These are phyloP conservation scores for Myotis myotis DNA, from an alignment of 2,797 vertebrate genomes.

Conservation along the genomic window DNA sequence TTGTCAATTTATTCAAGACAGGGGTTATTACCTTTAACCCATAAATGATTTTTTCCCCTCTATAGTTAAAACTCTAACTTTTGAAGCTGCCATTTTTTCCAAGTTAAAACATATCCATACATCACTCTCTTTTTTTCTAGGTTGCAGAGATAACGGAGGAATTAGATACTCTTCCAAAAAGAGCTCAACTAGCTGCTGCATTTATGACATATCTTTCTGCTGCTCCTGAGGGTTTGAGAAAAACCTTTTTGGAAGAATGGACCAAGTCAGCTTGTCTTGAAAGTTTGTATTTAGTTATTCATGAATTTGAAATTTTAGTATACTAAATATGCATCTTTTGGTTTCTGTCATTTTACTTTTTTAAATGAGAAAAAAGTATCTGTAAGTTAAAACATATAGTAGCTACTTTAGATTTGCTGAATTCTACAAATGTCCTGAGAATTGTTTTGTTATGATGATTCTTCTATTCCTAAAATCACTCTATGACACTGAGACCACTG, in stretches of 20 bases:
- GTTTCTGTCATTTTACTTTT: not conserved
- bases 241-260: conserved; percentile 92
- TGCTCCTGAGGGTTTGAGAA: conserved; percentile 92
- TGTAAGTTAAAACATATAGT: not conserved
- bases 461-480: not conserved
- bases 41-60: not conserved
- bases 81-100: not conserved
- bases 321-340: not conserved
- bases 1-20: not conserved
- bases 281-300: conserved; percentile 85
- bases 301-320: conserved; percentile 3
- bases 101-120: not conserved
- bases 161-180: conserved; percentile 91
- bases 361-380: not conserved
- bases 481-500: not conserved
- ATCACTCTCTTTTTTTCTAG: conserved; percentile 78
- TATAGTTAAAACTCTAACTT: not conserved
- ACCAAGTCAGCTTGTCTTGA: conserved; percentile 91
- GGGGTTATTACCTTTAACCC: not conserved
- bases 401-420: not conserved
- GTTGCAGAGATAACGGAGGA: conserved; percentile 95
- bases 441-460: not conserved
- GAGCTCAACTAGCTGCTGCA: conserved; percentile 93
- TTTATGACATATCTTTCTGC: conserved; percentile 97
- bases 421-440: not conserved